Evolutionary conservation across 2,888 invertebrate species (phyloP).

Genomic region (Latheticus oryzae): DNA sequence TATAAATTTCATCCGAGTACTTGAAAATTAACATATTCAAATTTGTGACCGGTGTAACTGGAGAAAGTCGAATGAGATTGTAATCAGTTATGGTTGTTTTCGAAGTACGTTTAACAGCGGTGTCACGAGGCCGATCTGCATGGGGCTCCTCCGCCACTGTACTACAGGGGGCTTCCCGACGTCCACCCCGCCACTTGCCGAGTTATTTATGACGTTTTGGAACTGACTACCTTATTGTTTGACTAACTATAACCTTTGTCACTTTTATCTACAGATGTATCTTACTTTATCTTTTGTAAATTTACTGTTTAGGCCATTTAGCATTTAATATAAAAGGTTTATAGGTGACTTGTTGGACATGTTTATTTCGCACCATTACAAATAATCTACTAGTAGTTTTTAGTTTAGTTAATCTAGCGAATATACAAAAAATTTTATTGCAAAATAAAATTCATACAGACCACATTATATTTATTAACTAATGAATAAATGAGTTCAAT

Average conservation of each 20-base stretch:
- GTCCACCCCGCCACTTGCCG: constrained; percentile 60
- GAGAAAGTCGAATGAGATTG: constrained; percentile 58
- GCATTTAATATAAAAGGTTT: constrained; percentile 59
- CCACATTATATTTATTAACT: constrained; percentile 7
- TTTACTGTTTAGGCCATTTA: constrained; percentile 65
- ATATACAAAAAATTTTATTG: too few species aligned
- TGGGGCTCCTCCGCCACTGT: constrained; percentile 50
- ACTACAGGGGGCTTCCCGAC: constrained; percentile 55
- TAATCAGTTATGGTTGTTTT: constrained; percentile 61
- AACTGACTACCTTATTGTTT: constrained; percentile 66
- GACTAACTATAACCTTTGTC: constrained; percentile 66
- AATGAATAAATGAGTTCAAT: too few species aligned
- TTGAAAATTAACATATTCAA: constrained; percentile 62
- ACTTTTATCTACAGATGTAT: constrained; percentile 65
- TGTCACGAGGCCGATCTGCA: constrained; percentile 53
- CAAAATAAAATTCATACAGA: background rate
- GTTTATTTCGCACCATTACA: constrained; percentile 43
- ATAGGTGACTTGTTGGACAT: constrained; percentile 46
- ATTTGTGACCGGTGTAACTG: constrained; percentile 54
- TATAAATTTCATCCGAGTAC: constrained; percentile 58
- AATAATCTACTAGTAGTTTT: background rate
- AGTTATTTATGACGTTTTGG: constrained; percentile 64
- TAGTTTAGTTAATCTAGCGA: too few species aligned
- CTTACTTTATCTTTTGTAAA: constrained; percentile 65
- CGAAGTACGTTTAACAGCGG: constrained; percentile 48